These are phyloP conservation scores for Chrysogorgia sp. DNA, from an alignment of 92 coral and sea anemone species.

Conservation along the genomic window DNA sequence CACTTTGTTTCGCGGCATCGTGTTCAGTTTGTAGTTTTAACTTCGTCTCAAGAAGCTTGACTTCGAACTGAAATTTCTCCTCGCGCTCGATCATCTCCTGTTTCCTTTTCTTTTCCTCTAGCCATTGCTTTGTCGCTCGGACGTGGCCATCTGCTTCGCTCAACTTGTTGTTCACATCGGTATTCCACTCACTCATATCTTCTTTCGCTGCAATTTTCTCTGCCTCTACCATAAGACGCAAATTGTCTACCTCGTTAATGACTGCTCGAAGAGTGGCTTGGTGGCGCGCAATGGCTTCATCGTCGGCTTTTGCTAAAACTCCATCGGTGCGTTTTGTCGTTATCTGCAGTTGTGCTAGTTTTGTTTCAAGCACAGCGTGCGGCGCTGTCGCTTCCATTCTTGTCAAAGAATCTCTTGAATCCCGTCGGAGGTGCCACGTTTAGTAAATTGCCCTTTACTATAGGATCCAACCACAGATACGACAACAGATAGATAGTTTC, in stretches of 20 bases:
- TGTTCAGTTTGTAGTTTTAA: conserved; percentile 6
- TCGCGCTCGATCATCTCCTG: conserved; percentile 4
- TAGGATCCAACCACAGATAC: background rate
- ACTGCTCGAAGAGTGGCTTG: too few relatives aligned
- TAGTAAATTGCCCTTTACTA: too few relatives aligned
- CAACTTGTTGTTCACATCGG: conserved; percentile 8
- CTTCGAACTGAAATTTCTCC: conserved; percentile 21
- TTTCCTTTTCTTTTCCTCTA: conserved; percentile 5
- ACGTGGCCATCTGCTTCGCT: conserved; percentile 24
- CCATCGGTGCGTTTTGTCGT: conserved; percentile 44
- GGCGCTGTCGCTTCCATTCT: too few relatives aligned
- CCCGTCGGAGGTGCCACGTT: conserved; percentile 74
- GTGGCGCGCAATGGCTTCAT: too few relatives aligned
- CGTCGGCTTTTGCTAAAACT: conserved; percentile 42
- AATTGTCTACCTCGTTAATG: conserved; percentile 23
- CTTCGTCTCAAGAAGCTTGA: conserved; percentile 22
- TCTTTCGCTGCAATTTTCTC: conserved; percentile 40
- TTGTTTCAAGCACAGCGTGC: conserved; percentile 35
- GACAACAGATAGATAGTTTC: too few relatives aligned
- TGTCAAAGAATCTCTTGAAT: background rate
- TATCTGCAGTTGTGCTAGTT: conserved; percentile 46
- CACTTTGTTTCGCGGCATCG: background rate
- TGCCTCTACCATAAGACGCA: conserved; percentile 46
- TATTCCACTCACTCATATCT: conserved; percentile 33
- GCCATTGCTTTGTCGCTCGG: conserved; percentile 8